These are phyloP conservation scores for Cyprinodon diabolis DNA, from an alignment of 2,797 vertebrate genomes.

Conservation along the genomic window DNA sequence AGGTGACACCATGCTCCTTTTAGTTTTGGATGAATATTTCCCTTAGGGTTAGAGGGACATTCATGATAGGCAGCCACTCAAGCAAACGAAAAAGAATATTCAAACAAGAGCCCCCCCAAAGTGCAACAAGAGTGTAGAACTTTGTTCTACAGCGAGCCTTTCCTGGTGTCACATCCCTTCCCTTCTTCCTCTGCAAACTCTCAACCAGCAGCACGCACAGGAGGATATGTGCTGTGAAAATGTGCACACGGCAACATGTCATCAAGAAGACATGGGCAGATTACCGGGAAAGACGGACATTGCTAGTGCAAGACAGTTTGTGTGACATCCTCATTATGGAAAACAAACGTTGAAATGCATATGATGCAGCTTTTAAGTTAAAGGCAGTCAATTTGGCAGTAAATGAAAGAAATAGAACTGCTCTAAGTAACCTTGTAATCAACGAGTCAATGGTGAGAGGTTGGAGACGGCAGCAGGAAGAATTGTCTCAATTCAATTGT, in stretches of 20 bases:
- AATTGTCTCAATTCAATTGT: no score
- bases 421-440: no score
- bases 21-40: slow-evolving; percentile 53
- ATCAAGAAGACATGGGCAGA: slow-evolving; percentile 74
- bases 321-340: no score
- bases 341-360: no score
- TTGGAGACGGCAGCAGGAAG: no score
- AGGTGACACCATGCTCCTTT: slow-evolving; percentile 61
- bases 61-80: slow-evolving; percentile 43
- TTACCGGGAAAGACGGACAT: slow-evolving; percentile 48
- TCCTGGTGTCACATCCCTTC: slow-evolving; percentile 50
- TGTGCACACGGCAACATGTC: slow-evolving; percentile 46
- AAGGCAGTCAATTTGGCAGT: no score
- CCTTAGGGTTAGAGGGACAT: slow-evolving; percentile 52
- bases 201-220: slow-evolving; percentile 41
- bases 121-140: slow-evolving; percentile 28
- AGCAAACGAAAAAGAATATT: slow-evolving; percentile 39
- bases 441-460: no score
- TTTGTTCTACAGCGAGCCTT: slow-evolving; percentile 44
- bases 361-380: no score
- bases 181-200: slow-evolving; percentile 43
- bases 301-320: no score
- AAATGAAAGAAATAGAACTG: no score
- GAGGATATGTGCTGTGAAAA: slow-evolving; percentile 55
- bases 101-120: slow-evolving; percentile 39